Evolutionary conservation across 2,888 invertebrate genomes (phyloP).

Genomic region (Himalopsyche anomala): DNA sequence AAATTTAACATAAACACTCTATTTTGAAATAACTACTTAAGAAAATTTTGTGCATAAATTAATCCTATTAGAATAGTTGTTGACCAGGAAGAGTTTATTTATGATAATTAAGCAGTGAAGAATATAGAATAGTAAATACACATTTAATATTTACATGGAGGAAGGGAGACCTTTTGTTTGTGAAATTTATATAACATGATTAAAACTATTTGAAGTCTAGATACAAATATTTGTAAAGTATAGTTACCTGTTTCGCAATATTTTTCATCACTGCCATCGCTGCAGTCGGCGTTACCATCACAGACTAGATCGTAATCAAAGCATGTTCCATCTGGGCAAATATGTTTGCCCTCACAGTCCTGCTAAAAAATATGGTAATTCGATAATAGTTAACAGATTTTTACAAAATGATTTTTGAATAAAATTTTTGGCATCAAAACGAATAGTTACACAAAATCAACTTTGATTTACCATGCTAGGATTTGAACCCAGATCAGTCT

Average conservation of each 20-base stretch:
- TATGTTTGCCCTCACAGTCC: slow-evolving; percentile 33
- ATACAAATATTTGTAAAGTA: too few species aligned
- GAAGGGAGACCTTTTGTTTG: too few species aligned
- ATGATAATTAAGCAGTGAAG: not conserved
- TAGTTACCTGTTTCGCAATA: slow-evolving; percentile 70
- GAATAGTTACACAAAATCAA: not conserved
- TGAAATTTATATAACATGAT: too few species aligned
- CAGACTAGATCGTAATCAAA: slow-evolving; percentile 69
- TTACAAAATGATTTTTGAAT: not conserved
- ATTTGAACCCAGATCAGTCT: too few species aligned
- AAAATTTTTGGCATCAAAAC: not conserved
- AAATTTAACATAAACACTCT: not conserved
- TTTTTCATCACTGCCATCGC: slow-evolving; percentile 78
- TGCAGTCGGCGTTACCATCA: slow-evolving; percentile 77
- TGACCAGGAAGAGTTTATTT: slow-evolving; percentile 2
- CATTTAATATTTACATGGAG: too few species aligned
- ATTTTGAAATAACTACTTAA: slow-evolving; percentile 8
- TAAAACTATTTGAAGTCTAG: too few species aligned
- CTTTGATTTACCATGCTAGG: too few species aligned
- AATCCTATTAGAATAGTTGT: slow-evolving; percentile 2
- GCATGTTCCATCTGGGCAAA: slow-evolving; percentile 57
- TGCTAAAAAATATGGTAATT: slow-evolving; percentile 2
- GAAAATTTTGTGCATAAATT: slow-evolving; percentile 17
- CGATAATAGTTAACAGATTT: not conserved
- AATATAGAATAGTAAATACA: not conserved